Conservation (phyloP, 2,113 vertebrate genomes). For the Macquaria ambigua region DNA sequence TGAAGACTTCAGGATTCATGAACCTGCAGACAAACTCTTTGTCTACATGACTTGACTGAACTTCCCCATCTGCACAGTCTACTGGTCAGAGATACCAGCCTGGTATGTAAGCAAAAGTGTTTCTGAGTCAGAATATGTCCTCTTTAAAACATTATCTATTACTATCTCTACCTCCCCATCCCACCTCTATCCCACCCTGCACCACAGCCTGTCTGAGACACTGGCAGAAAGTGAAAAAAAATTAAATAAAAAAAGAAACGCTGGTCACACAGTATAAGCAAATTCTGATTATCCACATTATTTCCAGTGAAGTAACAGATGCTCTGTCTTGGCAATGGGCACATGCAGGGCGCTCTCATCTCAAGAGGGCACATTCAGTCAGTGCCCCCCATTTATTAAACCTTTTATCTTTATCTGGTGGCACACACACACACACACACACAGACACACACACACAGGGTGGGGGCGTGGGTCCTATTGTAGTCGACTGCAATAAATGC, state of each 20-base stretch:
- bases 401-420: constrained; percentile 37
- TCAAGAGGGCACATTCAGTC: constrained; percentile 29
- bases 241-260: neutral
- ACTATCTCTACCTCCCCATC: neutral
- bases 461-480: neutral
- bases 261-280: neutral
- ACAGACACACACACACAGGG: too few relatives aligned
- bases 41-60: neutral
- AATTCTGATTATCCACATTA: neutral
- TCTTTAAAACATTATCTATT: neutral
- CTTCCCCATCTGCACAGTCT: neutral
- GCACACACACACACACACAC: constrained; percentile 8
- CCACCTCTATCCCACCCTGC: neutral
- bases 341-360: neutral
- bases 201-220: neutral
- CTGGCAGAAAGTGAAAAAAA: neutral
- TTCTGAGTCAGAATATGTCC: neutral
- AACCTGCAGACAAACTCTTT: neutral
- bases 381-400: constrained; percentile 15
- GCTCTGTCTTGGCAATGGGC: neutral
- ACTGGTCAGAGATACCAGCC: neutral
- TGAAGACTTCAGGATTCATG: neutral
- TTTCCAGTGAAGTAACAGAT: constrained; percentile 5
- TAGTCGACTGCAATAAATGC: neutral
- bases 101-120: constrained; percentile 31